Conservation (phyloP, 1,140 invertebrate genomes). For the Cepaea nemoralis region DNA sequence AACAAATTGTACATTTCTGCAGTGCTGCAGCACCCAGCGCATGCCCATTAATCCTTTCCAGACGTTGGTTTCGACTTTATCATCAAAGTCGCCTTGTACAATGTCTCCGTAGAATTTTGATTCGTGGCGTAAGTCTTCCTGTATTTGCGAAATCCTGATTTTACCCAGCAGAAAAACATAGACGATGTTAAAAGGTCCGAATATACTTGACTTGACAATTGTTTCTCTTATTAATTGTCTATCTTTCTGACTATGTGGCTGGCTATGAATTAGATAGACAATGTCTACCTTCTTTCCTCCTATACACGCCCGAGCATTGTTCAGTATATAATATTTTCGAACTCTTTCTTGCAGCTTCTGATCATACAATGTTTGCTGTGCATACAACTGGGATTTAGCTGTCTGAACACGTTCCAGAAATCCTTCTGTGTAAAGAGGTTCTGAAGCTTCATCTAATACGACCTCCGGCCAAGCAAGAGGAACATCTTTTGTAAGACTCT, state of each 20-base stretch:
- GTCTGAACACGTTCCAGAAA: conserved; percentile 2
- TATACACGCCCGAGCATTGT: conserved; percentile 2
- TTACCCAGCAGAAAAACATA: conserved; percentile 81
- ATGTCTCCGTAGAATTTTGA: conserved; percentile 50
- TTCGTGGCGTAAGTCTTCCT: conserved; percentile 45
- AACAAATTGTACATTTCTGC: conserved; percentile 79
- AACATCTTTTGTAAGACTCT: neutral
- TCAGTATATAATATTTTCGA: neutral
- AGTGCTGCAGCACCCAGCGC: conserved; percentile 80
- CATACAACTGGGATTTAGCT: conserved; percentile 1
- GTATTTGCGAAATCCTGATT: conserved; percentile 42
- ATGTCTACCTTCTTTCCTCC: neutral
- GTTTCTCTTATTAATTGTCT: conserved; percentile 6
- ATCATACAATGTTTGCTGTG: neutral
- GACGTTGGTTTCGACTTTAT: conserved; percentile 55
- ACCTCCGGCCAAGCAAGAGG: neutral
- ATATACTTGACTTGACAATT: neutral
- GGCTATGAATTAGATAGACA: conserved; percentile 9
- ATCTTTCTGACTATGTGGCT: conserved; percentile 12
- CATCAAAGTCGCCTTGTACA: conserved; percentile 58
- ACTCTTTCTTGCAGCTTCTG: neutral
- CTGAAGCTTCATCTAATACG: neutral
- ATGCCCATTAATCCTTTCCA: conserved; percentile 84
- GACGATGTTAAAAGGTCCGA: neutral
- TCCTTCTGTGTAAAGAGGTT: conserved; percentile 18